Base-by-base conservation (phyloP, 2,888 invertebrate species). In the Eucera pruinosa region DNA sequence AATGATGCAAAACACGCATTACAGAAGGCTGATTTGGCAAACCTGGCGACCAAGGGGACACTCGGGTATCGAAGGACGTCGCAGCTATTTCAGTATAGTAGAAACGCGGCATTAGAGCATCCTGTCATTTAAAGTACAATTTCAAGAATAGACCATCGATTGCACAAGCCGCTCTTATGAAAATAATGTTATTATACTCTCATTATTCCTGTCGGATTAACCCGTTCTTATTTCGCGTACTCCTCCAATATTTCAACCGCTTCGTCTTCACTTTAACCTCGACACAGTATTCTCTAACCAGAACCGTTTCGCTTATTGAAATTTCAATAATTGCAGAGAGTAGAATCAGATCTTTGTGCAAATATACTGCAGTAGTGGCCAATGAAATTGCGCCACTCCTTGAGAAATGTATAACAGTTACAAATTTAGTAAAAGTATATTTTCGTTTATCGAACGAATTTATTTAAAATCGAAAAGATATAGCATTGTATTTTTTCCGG, bases 11-110 rank as follows among this genome's bases (percentile, higher is more conserved):
- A 54, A 33, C 18, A 45, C 54, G 27, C 20, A 45, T 50, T 18
- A 36, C 45, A 57, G 69, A 65, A 67, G 74, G 66, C 43, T 58
- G 80, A 61, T 69, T 75, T 71, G 74, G 77, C 80, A 73, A 78
- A 74, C 67, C 65, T 76, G 67, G 69, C 73, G 64, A 67, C 75
- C 55, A 15, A 39, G 68, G 78, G 69, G 76, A 86, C 68, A 65
- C 76, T 72, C 58, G 71, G 47, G 45, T 45, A 48, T 55, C 66
- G 82, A 84, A 86, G 83, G 82, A 82, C 81, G 75, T 30, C 65
- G 54, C 27, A 61, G 76, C 71, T 86, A 82, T 86, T 86, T 86
- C 69, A 57, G 81, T 74, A 54, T 67, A 57, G 81, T 74, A 54
- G 50, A 81, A 77, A 84, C 73, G 71, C 67, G 68, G 72, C 76